These are phyloP conservation scores for Platerodrilus igneus DNA, from an alignment of 2,888 invertebrate species.

Conservation along the genomic window DNA sequence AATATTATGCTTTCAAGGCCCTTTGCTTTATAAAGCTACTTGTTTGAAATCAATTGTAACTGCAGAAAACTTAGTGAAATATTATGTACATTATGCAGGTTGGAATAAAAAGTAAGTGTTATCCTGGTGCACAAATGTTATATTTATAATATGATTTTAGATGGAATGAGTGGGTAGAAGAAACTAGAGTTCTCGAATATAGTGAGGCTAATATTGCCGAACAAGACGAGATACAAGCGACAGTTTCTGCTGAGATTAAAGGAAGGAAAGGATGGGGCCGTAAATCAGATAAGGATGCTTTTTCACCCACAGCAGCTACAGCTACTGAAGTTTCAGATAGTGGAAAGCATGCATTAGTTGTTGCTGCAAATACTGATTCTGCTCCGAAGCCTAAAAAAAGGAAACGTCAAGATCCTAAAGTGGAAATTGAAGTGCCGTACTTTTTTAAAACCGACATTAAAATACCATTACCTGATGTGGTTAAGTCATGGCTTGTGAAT, in stretches of 20 bases:
- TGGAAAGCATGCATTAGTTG: slow-evolving; percentile 28
- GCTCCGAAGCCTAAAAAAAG: slow-evolving; percentile 52
- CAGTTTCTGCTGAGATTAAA: slow-evolving; percentile 63
- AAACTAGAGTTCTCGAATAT: slow-evolving; percentile 82
- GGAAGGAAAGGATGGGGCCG: slow-evolving; percentile 53
- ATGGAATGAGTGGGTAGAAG: slow-evolving; percentile 92
- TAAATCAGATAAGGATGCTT: slow-evolving; percentile 47
- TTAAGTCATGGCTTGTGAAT: slow-evolving; percentile 89
- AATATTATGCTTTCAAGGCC: slow-evolving; percentile 94
- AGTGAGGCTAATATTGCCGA: slow-evolving; percentile 84
- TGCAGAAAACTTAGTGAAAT: slow-evolving; percentile 83
- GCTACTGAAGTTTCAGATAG: slow-evolving; percentile 50
- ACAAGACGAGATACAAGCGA: slow-evolving; percentile 80
- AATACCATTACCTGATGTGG: slow-evolving; percentile 87
- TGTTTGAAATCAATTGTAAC: slow-evolving; percentile 78
- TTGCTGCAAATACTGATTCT: slow-evolving; percentile 48
- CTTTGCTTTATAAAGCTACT: slow-evolving; percentile 94
- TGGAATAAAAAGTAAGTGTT: slow-evolving; percentile 92
- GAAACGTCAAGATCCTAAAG: slow-evolving; percentile 65
- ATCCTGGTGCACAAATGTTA: not conserved
- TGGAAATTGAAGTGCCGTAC: slow-evolving; percentile 85
- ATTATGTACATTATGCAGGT: slow-evolving; percentile 94
- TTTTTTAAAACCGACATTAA: slow-evolving; percentile 76
- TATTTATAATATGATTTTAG: slow-evolving; percentile 48
- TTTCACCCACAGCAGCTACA: slow-evolving; percentile 64